Evolutionary conservation across 1,140 invertebrate genomes (phyloP).

Genomic region (Heliconius hewitsoni): DNA sequence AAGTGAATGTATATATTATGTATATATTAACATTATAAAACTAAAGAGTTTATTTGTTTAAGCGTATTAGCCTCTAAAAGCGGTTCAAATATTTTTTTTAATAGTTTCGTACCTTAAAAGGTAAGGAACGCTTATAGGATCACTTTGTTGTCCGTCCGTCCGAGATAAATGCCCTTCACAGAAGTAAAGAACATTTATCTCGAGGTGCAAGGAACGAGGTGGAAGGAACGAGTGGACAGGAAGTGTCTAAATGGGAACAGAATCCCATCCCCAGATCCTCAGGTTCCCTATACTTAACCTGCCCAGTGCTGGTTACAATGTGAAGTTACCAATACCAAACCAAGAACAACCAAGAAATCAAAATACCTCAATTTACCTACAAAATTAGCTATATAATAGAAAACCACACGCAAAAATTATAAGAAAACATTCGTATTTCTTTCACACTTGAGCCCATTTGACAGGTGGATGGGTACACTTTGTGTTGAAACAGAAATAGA

Average conservation of each 20-base stretch:
- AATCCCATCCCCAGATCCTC: background rate
- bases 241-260: background rate
- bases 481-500: constrained; percentile 2
- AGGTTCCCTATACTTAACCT: background rate
- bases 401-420: background rate
- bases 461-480: background rate
- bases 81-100: no score
- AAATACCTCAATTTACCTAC: background rate
- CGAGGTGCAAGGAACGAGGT: no score
- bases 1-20: background rate
- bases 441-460: background rate
- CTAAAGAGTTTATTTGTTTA: no score
- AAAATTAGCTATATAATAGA: background rate
- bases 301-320: background rate
- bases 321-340: no score
- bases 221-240: no score
- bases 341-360: background rate
- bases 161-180: no score
- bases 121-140: no score
- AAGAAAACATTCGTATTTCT: constrained; percentile 5
- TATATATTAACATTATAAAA: no score
- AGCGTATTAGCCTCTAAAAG: no score
- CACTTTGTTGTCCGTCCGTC: no score
- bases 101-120: no score
- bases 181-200: no score